These are phyloP conservation scores for Okamejei kenojei DNA, from an alignment of 2,797 vertebrate genomes.

Conservation along the genomic window DNA sequence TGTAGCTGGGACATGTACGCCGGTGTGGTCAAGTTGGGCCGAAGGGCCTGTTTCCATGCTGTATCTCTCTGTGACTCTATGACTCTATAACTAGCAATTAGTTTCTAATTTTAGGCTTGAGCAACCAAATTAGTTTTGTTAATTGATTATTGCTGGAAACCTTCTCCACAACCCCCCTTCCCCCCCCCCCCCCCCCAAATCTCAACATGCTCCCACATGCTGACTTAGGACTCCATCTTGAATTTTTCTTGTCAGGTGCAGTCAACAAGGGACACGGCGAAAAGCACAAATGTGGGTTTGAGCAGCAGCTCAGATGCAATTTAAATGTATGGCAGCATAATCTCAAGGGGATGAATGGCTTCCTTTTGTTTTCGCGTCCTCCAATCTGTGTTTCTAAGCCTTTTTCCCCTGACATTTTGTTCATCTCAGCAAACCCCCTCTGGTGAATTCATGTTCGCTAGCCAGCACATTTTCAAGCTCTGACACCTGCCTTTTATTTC, in stretches of 20 bases:
- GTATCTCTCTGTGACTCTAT: too few relatives aligned
- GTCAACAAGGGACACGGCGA: not conserved
- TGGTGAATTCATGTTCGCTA: not conserved
- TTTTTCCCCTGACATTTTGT: not conserved
- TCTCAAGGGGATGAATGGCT: not conserved
- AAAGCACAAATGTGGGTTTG: not conserved
- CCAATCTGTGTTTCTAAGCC: not conserved
- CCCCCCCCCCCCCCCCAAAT: too few relatives aligned
- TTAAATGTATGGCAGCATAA: too few relatives aligned
- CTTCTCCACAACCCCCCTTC: too few relatives aligned
- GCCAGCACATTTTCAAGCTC: not conserved
- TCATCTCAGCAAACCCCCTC: not conserved
- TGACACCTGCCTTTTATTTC: not conserved
- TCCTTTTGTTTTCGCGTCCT: not conserved
- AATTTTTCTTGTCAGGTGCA: not conserved
- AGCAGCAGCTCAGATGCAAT: not conserved
- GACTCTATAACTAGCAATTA: too few relatives aligned
- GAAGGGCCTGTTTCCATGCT: too few relatives aligned
- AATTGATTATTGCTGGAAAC: too few relatives aligned
- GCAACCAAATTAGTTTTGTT: too few relatives aligned
- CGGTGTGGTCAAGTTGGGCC: too few relatives aligned
- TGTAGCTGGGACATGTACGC: too few relatives aligned
- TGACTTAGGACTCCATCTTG: not conserved
- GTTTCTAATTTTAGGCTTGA: too few relatives aligned
- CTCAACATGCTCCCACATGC: too few relatives aligned